Base-by-base conservation (phyloP, 2,888 invertebrate genomes). In the Horisme vitalbata region DNA sequence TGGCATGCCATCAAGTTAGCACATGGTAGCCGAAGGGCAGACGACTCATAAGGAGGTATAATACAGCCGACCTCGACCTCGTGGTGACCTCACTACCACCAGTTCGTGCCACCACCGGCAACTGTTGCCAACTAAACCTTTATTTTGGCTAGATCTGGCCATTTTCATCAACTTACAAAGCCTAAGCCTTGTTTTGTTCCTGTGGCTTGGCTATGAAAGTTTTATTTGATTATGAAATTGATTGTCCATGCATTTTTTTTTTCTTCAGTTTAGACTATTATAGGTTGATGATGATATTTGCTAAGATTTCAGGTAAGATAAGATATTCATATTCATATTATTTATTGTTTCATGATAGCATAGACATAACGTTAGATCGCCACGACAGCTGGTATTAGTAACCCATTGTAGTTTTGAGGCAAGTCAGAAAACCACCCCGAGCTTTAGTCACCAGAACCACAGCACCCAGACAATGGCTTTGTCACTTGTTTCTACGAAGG, bases 401-500 rank as follows among this genome's bases (percentile, higher is more conserved):
- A 32, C 30, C 48, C 24, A 28, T 18, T 48, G 41, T 26, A 18
- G 43, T 39, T 26, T 43, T 48, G 20, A 33, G n/a, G 34, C 13
- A 32, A 34, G 20, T 27, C 53, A 54, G 65, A 71, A 71, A 68
- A 68, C 67, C 65, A 63, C 79, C 79, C 54, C 37, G 27, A 52
- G 67, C 55, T 76, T 87, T 83, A 86, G 81, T 87, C 87, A 87
- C 67, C 68, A 13, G 43, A 43, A 61, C 68, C 27, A 59, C 71
- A 28, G 27, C 10, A 34, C 27, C 10, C 32, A 79, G 66, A 87
- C 86, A 87, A 88, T 82, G 69, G 82, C 79, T 79, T 77, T 79
- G 85, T 84, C 85, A 86, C 68, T 65, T 54, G 71, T 70, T 68
- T 69, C 67, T 57, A 49, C 65, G 73, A 83, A 83, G 79, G 81